Base-by-base conservation (phyloP, 2,797 vertebrate genomes). In the Galago senegalensis region DNA sequence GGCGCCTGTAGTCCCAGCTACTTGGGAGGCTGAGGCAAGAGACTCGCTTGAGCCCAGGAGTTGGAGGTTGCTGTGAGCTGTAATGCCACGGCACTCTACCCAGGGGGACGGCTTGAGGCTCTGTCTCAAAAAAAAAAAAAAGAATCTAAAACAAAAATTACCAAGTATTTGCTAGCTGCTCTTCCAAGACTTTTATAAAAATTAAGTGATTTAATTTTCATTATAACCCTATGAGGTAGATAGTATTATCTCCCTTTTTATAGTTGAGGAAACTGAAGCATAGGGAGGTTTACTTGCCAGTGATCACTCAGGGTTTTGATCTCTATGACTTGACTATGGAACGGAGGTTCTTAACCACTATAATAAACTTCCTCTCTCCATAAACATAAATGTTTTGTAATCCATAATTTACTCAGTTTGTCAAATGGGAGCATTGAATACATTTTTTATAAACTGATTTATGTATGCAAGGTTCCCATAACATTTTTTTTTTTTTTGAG, bases 361-460 rank as follows among this genome's bases (percentile, higher is more conserved):
- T 61, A 56, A 93, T 86, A 89, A 94, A 13, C 46, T 82, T 43
- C 17, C 13, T 73, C 2, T 87, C 56, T 60, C 20, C 63, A 49
- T 75, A 92, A 65, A 29, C 7, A 65, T 46, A 67, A 91, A 73
- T 83, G 20, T 46, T 93, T 77, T 63, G 56, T 76, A 84, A 89
- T 60, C 40, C 6, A 61, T 63, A 94, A 72, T 91, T 96, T 95
- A 89, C 86, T 92, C 70, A 72, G 2, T 93, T 37, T 95, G 53
- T 67, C 16, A 85, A 21, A 16, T 46, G 21, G 8, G 1, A 90
- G 29, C 70, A 77, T 56, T 92, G 27, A 75, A 67, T 65, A 16
- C 9, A 69, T 76, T 75, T 95, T 91, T 93, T 93, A 86, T 75
- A 75, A 75, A 31, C 89, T 86, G 70, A 93, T 75, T 94, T 94